phyloP scores from a whole-genome alignment of 2,113 vertebrate genomes.

The Corvus cornix region DNA sequence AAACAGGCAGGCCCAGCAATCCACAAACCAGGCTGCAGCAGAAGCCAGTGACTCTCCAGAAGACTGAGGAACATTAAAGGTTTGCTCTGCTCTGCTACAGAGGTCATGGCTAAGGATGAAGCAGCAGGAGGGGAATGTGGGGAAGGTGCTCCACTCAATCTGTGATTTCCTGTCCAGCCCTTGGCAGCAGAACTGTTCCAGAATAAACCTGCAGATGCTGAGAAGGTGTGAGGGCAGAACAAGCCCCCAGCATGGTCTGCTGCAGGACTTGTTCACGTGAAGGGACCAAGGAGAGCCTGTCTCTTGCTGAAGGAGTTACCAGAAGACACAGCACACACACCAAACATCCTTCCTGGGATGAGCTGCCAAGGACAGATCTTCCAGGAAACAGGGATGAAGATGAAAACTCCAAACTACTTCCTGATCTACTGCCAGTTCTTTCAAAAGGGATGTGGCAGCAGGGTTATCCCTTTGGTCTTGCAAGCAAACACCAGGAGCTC shows the following conservation, averaged over 20 bases:
- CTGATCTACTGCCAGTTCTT: not conserved
- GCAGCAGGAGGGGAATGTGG: not conserved
- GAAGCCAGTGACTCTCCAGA: not conserved
- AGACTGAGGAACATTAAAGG: not conserved
- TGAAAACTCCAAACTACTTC: not conserved
- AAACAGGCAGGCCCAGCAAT: not conserved
- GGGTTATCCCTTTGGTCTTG: not conserved
- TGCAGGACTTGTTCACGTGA: fast-evolving
- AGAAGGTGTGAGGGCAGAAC: not conserved
- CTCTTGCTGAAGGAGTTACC: not conserved
- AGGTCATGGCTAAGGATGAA: not conserved
- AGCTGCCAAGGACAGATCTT: not conserved
- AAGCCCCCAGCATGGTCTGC: not conserved
- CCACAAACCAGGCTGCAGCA: not conserved
- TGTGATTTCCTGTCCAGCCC: not conserved
- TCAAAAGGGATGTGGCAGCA: not conserved
- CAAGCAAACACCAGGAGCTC: not conserved
- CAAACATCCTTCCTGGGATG: not conserved
- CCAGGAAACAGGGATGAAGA: not conserved
- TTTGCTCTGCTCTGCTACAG: not conserved
- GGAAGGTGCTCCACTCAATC: not conserved
- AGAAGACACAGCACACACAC: not conserved
- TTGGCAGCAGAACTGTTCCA: not conserved
- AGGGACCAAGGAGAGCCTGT: not conserved
- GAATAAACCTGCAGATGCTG: not conserved